Evolutionary conservation across 2,113 vertebrate species (phyloP), one percentile per base, ranked within the genome.

Genomic region (Neomonachus schauinslandi): DNA sequence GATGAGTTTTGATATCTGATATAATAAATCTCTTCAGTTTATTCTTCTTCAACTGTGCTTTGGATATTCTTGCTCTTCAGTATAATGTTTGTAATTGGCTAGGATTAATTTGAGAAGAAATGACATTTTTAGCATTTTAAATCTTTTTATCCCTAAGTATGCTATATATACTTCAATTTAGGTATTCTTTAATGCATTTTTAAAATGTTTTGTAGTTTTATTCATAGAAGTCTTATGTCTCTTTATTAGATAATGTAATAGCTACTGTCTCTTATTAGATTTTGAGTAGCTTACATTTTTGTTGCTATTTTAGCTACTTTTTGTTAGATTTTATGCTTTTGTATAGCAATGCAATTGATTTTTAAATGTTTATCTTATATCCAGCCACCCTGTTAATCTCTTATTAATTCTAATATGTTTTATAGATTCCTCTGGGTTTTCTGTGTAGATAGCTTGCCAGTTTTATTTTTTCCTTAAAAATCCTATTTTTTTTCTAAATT

Each of bases 361-460:
- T 91, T 85, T 57, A 82, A 92, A 72, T 95, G 24, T 89, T 95
- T 85, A 59, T 67, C 63, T 86, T 94, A 46, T 89, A 92, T 89
- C 26, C 21, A 84, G 28, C 33, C 14, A 79, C 8, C 13, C 10
- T 89, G 8, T 31, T 74, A 71, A 61, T 91, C 12, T 83, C 19
- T 55, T 74, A 33, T 57, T 94, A 42, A 71, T 88, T 83, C 14
- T 69, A 65, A 55, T 16, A 18, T 6, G 24, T 87, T 84, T 57
- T 71, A 7, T 74, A 49, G 4, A 65, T 83, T 87, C 28, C n/a
- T 46, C 61, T 83, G 22, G 14, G 57, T 49, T 94, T 94, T 92
- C 46, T 76, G 1, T 67, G 13, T 82, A 91, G 57, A 49, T 14
- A 71, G 36, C 53, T 4, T 69, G 33, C 18, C 67, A 69, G 10